Evolutionary conservation across 2,113 vertebrate species (phyloP).

Genomic region (Alethe diademata): DNA sequence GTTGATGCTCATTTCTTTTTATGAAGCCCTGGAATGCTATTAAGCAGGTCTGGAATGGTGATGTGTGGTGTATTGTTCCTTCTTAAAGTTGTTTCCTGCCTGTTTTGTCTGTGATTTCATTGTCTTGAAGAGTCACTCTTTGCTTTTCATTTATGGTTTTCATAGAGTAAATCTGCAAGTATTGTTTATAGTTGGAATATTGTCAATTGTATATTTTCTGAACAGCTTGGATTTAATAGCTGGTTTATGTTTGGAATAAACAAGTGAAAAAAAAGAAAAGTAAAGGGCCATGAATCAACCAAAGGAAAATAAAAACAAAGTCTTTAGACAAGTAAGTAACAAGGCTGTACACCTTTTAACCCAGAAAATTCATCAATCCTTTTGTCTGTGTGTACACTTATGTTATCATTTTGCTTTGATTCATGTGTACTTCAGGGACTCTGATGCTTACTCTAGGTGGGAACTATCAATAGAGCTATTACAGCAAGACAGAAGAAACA

Average conservation of each 20-base stretch:
- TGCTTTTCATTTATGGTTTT: slow-evolving; percentile 30
- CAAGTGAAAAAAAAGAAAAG: neutral
- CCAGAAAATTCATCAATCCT: neutral
- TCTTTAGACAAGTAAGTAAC: neutral
- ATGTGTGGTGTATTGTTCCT: neutral
- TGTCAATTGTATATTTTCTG: neutral
- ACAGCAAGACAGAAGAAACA: neutral
- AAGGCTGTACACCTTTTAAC: neutral
- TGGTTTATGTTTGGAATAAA: slow-evolving; percentile 35
- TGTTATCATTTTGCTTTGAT: neutral
- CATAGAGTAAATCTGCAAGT: slow-evolving; percentile 4
- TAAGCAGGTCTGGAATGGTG: neutral
- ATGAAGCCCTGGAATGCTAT: slow-evolving; percentile 17
- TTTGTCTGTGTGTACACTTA: neutral
- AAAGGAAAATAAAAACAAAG: neutral
- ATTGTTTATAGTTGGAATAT: slow-evolving; percentile 39
- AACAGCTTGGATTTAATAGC: slow-evolving; percentile 46
- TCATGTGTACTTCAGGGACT: neutral
- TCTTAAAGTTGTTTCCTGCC: neutral
- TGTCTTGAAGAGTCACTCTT: neutral
- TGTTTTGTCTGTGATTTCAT: neutral
- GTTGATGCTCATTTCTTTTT: neutral
- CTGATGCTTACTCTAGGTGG: neutral
- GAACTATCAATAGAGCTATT: neutral
- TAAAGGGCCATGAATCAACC: neutral